A percentile compares a stretch with the other conserved stretches of the same genome.
Evolutionary conservation across 2,113 vertebrate species (phyloP).

Genomic region (Scopus umbretta): DNA sequence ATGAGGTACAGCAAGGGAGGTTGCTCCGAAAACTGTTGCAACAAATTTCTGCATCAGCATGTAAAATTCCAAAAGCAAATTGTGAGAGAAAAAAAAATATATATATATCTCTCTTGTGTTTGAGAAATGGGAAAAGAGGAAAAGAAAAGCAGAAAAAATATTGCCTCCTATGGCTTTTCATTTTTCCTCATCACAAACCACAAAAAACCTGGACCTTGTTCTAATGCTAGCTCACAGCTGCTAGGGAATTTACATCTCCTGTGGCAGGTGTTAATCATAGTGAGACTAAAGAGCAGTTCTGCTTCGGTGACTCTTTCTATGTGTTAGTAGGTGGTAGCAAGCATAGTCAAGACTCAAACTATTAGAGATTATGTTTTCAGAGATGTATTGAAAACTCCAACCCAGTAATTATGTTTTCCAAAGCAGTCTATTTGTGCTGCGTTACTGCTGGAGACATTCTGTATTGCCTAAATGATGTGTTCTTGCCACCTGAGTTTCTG

Average conservation of each 20-base stretch:
- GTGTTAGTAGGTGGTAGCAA: conserved; percentile 18
- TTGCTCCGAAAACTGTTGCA: background rate
- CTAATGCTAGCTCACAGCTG: background rate
- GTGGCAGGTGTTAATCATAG: conserved; percentile 27
- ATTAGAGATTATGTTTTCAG: conserved; percentile 31
- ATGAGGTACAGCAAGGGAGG: background rate
- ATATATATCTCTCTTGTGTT: background rate
- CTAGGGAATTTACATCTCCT: background rate
- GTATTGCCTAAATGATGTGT: background rate
- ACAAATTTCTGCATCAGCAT: background rate
- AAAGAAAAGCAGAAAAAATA: background rate
- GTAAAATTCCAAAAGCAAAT: background rate
- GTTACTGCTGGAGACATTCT: background rate
- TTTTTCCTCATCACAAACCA: background rate
- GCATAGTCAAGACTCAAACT: conserved; percentile 6
- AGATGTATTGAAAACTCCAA: background rate
- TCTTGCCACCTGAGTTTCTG: background rate
- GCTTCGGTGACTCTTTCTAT: background rate
- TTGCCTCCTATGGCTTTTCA: background rate
- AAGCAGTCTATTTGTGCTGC: background rate
- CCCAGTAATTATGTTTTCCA: conserved; percentile 37
- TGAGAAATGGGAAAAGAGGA: background rate
- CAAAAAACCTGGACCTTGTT: background rate
- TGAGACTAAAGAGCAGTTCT: conserved; percentile 25
- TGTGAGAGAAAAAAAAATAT: background rate